Percentiles rank a stretch among this genome's conserved stretches.
phyloP scores from a whole-genome alignment of 2,888 invertebrate species.

The Oxyteleia sp. region DNA sequence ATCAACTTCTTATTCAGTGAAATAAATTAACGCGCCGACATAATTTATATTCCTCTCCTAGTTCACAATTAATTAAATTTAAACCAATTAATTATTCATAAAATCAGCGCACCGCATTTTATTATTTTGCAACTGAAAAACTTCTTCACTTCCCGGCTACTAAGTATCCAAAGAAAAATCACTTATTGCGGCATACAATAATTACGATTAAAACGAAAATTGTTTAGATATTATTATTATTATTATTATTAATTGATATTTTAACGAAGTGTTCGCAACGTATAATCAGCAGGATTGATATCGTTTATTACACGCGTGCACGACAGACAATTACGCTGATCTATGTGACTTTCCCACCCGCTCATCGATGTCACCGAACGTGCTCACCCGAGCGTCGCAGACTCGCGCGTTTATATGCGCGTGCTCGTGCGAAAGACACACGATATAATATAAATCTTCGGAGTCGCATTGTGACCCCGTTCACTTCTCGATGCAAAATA shows the following conservation, averaged over 20 bases:
- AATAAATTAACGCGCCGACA: slow-evolving; percentile 23
- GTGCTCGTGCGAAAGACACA: slow-evolving; percentile 65
- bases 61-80: slow-evolving; percentile 1
- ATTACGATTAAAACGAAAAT: slow-evolving; percentile 21
- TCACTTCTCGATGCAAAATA: slow-evolving; percentile 56
- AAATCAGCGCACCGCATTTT: background rate
- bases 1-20: slow-evolving; percentile 20
- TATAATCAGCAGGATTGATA: slow-evolving; percentile 51
- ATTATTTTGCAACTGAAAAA: slow-evolving; percentile 4
- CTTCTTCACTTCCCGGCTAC: background rate
- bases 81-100: slow-evolving; percentile 16
- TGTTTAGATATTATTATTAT: slow-evolving; percentile 23
- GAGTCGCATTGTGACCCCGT: slow-evolving; percentile 62
- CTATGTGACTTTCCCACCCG: slow-evolving; percentile 71
- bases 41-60: slow-evolving; percentile 3
- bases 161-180: background rate
- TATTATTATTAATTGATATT: slow-evolving; percentile 54
- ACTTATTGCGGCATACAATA: slow-evolving; percentile 3
- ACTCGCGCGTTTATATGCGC: slow-evolving; percentile 46
- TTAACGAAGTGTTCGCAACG: slow-evolving; percentile 27
- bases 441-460: slow-evolving; percentile 67
- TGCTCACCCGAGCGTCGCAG: slow-evolving; percentile 57
- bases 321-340: slow-evolving; percentile 56
- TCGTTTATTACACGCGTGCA: slow-evolving; percentile 51
- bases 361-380: slow-evolving; percentile 73